Base-by-base conservation (phyloP, 2,113 vertebrate genomes). In the Capreolus pygargus region DNA sequence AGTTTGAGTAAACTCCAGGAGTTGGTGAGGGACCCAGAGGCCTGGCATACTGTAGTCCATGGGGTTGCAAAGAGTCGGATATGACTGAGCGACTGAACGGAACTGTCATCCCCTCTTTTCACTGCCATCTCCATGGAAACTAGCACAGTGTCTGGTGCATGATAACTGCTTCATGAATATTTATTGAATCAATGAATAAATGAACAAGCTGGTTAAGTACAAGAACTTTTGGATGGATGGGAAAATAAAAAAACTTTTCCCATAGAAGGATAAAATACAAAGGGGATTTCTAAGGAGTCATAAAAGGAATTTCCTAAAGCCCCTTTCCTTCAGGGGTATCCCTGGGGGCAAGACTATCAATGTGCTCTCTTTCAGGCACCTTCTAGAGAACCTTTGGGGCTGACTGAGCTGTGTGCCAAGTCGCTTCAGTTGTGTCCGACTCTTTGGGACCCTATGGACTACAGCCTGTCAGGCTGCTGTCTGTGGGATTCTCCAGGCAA, bases 381-480 rank as follows among this genome's bases (percentile, higher is more conserved):
- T 5, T 43, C 45, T 47, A 12, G 23, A 50, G 78, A 95, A 74
- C n/a, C 4, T 17, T 15, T 9, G 3, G 14, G 39, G 10, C 9
- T 23, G 7, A 3, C 50, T 57, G 36, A 23, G 27, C n/a, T 23
- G n/a, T 39, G 19, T 74, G 67, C 21, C 36, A 74, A 39, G 67
- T 39, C 1, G 0, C 21, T 74, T 39, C 36, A 39, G 19, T 25
- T 74, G 67, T 74, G 19, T 74, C 19, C 0, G 2, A 13, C 36
- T 39, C 67, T 74, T 25, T 74, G 19, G 67, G 23, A 23, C 21
- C 19, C 67, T 74, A 39, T 39, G 36, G 67, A 39, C n/a, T 39
- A 70, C 2, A 70, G 19, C n/a, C n/a, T 74, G 67, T 74, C n/a
- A 25, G 21, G 67, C 36, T 74, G 21, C 36, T 39, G 21, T 74